Evolutionary conservation across 2,888 invertebrate genomes (phyloP).

Genomic region (Chironomus riparius): DNA sequence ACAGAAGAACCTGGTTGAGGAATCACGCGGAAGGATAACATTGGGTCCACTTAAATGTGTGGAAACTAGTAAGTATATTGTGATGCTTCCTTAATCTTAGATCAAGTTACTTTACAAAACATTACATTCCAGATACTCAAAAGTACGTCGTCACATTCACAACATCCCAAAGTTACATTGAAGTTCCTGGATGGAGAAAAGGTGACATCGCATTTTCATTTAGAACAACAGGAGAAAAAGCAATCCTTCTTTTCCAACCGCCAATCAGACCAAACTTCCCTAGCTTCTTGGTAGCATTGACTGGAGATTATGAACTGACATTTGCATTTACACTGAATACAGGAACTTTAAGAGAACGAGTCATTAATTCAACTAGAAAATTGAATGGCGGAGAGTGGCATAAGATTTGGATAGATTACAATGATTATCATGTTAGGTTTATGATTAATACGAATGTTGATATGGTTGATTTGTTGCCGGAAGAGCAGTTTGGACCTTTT

Average conservation of each 20-base stretch:
- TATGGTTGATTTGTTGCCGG: constrained; percentile 74
- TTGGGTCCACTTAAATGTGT: constrained; percentile 87
- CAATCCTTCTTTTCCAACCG: constrained; percentile 82
- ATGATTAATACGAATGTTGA: constrained; percentile 85
- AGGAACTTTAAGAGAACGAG: constrained; percentile 69
- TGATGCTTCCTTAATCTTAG: background rate
- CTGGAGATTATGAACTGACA: constrained; percentile 76
- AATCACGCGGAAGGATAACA: constrained; percentile 79
- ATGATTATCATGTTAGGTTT: constrained; percentile 84
- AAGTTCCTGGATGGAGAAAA: constrained; percentile 87
- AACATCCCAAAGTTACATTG: constrained; percentile 83
- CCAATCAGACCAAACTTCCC: constrained; percentile 82
- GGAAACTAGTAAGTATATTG: constrained; percentile 69
- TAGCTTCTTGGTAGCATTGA: constrained; percentile 84
- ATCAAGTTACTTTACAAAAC: background rate
- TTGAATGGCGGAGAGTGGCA: constrained; percentile 94
- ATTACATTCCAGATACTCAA: constrained; percentile 63
- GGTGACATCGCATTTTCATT: constrained; percentile 90
- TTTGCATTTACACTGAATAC: constrained; percentile 85
- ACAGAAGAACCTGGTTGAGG: constrained; percentile 69
- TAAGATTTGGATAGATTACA: constrained; percentile 91
- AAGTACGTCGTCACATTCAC: constrained; percentile 90
- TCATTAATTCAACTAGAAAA: constrained; percentile 70
- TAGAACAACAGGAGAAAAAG: constrained; percentile 81
- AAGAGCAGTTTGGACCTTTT: constrained; percentile 85